These are phyloP conservation scores for Odontesthes bonariensis DNA, from an alignment of 2,113 vertebrate species.

Conservation along the genomic window DNA sequence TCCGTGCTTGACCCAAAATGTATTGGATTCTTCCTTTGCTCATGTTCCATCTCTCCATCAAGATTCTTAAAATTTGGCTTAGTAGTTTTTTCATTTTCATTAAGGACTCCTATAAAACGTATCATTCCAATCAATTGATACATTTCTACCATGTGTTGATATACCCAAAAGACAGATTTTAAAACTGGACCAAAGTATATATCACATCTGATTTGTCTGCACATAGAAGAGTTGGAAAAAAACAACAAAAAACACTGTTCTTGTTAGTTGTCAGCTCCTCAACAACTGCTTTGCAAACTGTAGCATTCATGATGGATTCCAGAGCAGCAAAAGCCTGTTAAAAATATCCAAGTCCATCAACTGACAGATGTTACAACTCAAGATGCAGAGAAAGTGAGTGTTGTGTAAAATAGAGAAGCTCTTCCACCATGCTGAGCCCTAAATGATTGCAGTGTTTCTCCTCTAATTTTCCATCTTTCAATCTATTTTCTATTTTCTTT, in stretches of 20 bases:
- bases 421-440: conserved; percentile 28
- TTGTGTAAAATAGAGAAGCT: conserved; percentile 23
- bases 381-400: conserved; percentile 8
- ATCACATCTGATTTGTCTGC: too few species aligned
- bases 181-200: too few species aligned
- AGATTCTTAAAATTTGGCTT: too few species aligned
- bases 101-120: too few species aligned
- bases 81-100: too few species aligned
- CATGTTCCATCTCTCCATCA: neutral
- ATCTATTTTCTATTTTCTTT: conserved; percentile 12
- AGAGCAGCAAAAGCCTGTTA: neutral
- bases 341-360: conserved; percentile 3
- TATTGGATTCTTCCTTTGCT: neutral
- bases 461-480: neutral
- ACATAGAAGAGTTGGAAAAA: neutral
- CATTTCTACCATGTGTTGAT: too few species aligned
- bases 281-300: neutral
- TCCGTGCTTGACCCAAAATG: too few species aligned
- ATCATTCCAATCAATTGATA: too few species aligned
- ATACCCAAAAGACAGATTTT: too few species aligned
- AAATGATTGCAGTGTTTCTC: conserved; percentile 12
- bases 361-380: conserved; percentile 4
- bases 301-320: neutral
- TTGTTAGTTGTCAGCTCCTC: neutral
- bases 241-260: neutral